Evolutionary conservation across 2,113 vertebrate species (phyloP), one percentile per base, ranked within the genome.

Genomic region (Bostrychus sinensis): DNA sequence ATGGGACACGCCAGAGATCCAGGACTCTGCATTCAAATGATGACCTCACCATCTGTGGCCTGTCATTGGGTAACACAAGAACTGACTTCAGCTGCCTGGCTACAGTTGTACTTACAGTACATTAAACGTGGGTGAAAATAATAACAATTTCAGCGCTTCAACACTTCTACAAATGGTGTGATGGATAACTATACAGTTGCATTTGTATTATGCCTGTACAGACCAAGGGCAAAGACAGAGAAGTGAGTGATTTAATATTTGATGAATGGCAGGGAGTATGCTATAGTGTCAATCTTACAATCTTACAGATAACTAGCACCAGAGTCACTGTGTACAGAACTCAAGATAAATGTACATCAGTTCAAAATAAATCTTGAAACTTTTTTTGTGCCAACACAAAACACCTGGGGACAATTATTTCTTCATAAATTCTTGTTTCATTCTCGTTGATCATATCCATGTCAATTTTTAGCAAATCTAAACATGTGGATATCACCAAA

Each of bases 1-100:
- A 77, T 48, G 67, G 75, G 70, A 74, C 86, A 81, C 87, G 64
- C 79, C 42, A 67, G 85, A 83, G 84, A 82, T 63, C 46, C 26
- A 30, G 69, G 9, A 11, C 53, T 34, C 50, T 43, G 62, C 83
- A 75, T 68, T 36, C 71, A 62, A 86, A 72, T 67, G 45, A 20
- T 86, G 80, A 82, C 75, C 83, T 86, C 77, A 78, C 38, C 72
- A 55, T 68, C 70, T n/a, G 75, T 67, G 66, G 62, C 74, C 72
- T 78, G 75, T 72, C 72, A 66, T 83, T 82, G 80, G 69, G 73
- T 58, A 42, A 64, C 72, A 58, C 58, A 46, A 62, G 71, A 56
- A 70, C 71, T 78, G 66, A 85, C 77, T 78, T 56, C 57, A 16
- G 43, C 45, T 53, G 61, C 51, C 41, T 10, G 1, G 22, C 19